Evolutionary conservation across 2,888 invertebrate genomes (phyloP).

Genomic region (Ornithoptera alexandrae): DNA sequence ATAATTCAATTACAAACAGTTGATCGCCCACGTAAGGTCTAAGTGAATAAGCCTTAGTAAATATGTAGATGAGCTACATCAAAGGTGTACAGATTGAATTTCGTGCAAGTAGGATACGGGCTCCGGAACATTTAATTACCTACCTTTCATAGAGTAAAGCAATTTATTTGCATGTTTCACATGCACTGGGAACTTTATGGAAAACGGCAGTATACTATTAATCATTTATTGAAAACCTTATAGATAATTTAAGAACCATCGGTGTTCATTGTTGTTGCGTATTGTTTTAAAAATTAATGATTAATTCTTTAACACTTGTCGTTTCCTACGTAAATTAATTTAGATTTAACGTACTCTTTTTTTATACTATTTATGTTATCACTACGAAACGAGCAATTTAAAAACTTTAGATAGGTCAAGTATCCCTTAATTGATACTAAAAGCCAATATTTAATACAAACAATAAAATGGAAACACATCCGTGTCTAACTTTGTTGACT

Average conservation of each 20-base stretch:
- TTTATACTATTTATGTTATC: neutral
- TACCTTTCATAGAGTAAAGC: conserved; percentile 4
- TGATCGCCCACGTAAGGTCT: neutral
- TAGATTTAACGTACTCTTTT: neutral
- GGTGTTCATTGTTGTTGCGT: neutral
- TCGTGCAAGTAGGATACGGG: neutral
- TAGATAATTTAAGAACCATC: neutral
- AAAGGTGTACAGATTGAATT: conserved; percentile 11
- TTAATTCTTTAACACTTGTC: neutral
- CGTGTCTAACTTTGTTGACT: neutral
- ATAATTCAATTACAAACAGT: neutral
- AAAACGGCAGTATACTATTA: neutral
- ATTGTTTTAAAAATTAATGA: neutral
- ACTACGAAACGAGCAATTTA: neutral
- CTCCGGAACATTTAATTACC: conserved; percentile 5
- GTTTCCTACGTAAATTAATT: neutral
- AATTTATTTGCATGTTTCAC: conserved; percentile 6
- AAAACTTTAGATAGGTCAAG: neutral
- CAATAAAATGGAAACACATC: neutral
- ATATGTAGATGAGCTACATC: conserved; percentile 2
- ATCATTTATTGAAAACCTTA: neutral
- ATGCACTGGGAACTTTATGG: neutral
- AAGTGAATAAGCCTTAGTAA: conserved; percentile 1
- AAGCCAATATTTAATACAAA: neutral
- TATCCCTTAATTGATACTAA: neutral